Base-by-base conservation (phyloP, 1,140 invertebrate species). In the Tetraneura akinire region DNA sequence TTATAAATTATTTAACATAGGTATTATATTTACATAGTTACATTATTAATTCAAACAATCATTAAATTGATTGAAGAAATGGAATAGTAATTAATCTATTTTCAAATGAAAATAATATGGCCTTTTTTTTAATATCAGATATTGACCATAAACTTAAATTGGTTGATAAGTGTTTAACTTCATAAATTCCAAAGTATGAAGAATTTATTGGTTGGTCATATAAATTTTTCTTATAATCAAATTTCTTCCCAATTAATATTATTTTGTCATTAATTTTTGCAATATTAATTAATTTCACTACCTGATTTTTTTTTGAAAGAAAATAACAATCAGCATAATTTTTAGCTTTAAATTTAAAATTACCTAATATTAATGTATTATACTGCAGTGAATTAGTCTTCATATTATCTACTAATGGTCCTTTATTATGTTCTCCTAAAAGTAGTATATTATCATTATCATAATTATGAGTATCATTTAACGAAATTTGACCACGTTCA, bases 311-410 rank as follows among this genome's bases (percentile, higher is more conserved):
- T 60, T 60, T 60, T 3, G 55, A 26, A 60, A 26, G 23, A 26
- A 26, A 60, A 57, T 60, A 60, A 3, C 4, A 60, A 60, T 60
- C 55, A 0, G 23, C 11, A 14, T 60, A 1, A 14, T 26, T 60
- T 60, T 26, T 60, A 26, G 55, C 26, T 60, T 60, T 60, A 60
- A 60, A 26, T 11, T 26, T 60, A 60, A 60, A 60, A 26, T 60
- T 60, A 26, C 10, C 14, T 3, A 60, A 60, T 4, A 14, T 0
- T 60, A 26, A 26, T 26, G 10, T 60, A 26, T 14, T 60, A 29
- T 29, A 60, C 16, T 60, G 23, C n/a, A n/a, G n/a, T 26, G 23
- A 26, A 60, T 29, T 18, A 23, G 10, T 18, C 26, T 11, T 60
- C 21, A 26, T 60, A 14, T 16, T 26, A 60, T 26, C 11, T 26